These are phyloP conservation scores for Lipophrys pholis DNA, from an alignment of 2,113 vertebrate genomes.

Conservation along the genomic window DNA sequence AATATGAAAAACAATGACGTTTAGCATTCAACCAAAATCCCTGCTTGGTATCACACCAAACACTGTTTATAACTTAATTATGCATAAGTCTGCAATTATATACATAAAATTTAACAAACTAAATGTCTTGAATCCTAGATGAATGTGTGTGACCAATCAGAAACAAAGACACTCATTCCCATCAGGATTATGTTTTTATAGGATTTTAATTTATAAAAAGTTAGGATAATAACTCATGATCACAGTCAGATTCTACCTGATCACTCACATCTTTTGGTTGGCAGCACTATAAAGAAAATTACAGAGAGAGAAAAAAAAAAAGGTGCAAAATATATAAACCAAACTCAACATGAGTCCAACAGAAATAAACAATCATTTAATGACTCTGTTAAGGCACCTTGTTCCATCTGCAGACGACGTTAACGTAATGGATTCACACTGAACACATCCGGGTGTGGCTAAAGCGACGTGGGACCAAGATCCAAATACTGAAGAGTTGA, in stretches of 20 bases:
- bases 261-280: background rate
- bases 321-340: background rate
- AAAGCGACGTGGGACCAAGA: background rate
- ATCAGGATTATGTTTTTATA: background rate
- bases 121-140: too few species aligned
- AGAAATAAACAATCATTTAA: slow-evolving; percentile 48
- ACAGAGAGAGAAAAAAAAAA: background rate
- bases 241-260: background rate
- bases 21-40: too few species aligned
- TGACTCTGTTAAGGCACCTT: slow-evolving; percentile 69
- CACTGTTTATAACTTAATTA: too few species aligned
- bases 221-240: background rate
- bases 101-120: too few species aligned
- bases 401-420: slow-evolving; percentile 38
- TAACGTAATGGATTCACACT: slow-evolving; percentile 44
- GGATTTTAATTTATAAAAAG: background rate
- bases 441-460: background rate
- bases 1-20: too few species aligned
- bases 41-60: too few species aligned
- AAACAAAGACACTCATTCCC: too few species aligned
- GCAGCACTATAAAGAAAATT: background rate
- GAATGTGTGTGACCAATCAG: too few species aligned
- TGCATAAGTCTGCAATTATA: too few species aligned
- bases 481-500: background rate
- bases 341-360: background rate